These are phyloP conservation scores for Cromileptes altivelis DNA, from an alignment of 2,113 vertebrate species.

Conservation along the genomic window DNA sequence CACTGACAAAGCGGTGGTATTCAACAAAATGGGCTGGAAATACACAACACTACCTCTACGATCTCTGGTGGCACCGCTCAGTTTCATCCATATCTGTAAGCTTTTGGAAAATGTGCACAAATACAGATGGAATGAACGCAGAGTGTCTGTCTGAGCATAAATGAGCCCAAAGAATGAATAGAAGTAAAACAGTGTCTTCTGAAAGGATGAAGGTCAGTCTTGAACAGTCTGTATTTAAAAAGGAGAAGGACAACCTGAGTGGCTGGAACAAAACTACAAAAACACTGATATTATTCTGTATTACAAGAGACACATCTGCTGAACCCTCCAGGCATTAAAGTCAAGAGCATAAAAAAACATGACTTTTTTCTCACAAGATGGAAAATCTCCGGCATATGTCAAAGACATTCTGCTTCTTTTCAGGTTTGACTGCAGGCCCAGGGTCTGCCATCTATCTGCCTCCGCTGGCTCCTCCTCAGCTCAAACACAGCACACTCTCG, in stretches of 20 bases:
- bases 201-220: neutral
- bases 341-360: slow-evolving; percentile 5
- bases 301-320: neutral
- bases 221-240: neutral
- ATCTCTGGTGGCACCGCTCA: no score
- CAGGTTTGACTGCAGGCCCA: slow-evolving; percentile 27
- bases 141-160: no score
- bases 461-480: slow-evolving; percentile 29
- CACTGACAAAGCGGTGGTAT: no score
- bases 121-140: no score
- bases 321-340: neutral
- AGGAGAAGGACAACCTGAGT: neutral
- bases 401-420: slow-evolving; percentile 45
- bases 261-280: neutral
- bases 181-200: neutral
- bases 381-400: slow-evolving; percentile 38
- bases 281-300: neutral
- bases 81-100: no score
- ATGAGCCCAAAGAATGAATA: neutral
- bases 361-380: slow-evolving; percentile 33
- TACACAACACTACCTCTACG: no score
- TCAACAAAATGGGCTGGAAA: no score
- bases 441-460: slow-evolving; percentile 36
- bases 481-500: slow-evolving; percentile 24
- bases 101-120: no score